Conservation (phyloP, 2,888 invertebrate genomes). For the Nemapogon koenigi region DNA sequence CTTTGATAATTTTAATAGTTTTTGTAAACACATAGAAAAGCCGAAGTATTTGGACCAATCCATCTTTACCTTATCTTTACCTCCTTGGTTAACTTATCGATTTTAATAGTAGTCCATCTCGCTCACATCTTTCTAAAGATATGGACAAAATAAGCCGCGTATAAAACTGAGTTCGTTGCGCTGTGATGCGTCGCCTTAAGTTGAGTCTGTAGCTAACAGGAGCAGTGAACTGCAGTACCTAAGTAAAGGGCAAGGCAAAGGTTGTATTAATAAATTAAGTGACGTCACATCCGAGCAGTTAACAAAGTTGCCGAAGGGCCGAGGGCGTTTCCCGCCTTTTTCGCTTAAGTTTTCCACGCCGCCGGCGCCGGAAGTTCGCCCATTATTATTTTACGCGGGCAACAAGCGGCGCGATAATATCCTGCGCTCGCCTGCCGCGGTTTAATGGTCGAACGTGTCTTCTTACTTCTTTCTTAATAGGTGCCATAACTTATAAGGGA, state of each 20-base stretch:
- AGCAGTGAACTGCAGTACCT: no score
- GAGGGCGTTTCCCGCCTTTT: constrained; percentile 60
- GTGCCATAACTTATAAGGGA: constrained; percentile 57
- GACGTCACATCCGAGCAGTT: constrained; percentile 56
- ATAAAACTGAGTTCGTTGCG: no score
- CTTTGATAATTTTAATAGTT: no score
- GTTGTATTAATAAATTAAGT: constrained; percentile 61
- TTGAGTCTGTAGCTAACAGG: no score
- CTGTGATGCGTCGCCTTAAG: no score
- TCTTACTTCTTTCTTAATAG: constrained; percentile 58
- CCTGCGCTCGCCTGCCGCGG: constrained; percentile 39
- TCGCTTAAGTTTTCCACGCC: constrained; percentile 59
- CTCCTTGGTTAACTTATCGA: no score
- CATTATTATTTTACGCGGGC: constrained; percentile 67
- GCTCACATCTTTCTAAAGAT: no score
- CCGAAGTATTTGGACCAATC: no score
- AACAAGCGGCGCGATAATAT: constrained; percentile 67
- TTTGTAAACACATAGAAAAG: no score
- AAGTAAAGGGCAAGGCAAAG: not conserved
- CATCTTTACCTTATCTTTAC: no score
- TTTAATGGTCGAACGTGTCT: constrained; percentile 60
- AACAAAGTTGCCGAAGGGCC: constrained; percentile 48
- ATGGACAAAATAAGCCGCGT: no score
- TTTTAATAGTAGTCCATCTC: no score
- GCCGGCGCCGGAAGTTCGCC: constrained; percentile 65